A percentile compares a stretch with the other conserved stretches of the same genome.
These are phyloP conservation scores for Triplophysa bombifrons DNA, from an alignment of 2,797 vertebrate genomes.

Conservation along the genomic window DNA sequence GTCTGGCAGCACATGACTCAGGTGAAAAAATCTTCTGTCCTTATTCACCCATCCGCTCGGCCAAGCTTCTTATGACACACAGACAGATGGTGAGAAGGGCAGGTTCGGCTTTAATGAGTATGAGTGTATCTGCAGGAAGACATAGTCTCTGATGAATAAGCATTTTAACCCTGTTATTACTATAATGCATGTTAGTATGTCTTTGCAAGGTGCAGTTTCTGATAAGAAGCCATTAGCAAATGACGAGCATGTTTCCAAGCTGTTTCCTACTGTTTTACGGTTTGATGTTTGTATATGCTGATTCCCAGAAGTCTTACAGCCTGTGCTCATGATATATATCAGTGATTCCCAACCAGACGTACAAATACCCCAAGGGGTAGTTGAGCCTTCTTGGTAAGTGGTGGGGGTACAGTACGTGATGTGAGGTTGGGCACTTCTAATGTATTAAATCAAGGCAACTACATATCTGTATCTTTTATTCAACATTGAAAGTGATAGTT, in stretches of 20 bases:
- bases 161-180: constrained; percentile 40
- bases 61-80: constrained; percentile 64
- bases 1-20: constrained; percentile 63
- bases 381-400: not conserved
- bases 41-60: constrained; percentile 51
- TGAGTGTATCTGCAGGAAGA: constrained; percentile 55
- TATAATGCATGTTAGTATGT: constrained; percentile 53
- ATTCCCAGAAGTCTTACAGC: not conserved
- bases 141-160: constrained; percentile 64
- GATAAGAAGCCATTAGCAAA: constrained; percentile 60
- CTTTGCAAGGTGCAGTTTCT: constrained; percentile 59
- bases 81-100: constrained; percentile 59
- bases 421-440: not conserved
- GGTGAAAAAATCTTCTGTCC: constrained; percentile 56
- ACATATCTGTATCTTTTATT: no score
- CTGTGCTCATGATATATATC: constrained; percentile 7
- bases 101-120: constrained; percentile 18
- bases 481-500: no score
- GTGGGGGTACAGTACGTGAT: not conserved
- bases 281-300: constrained; percentile 2
- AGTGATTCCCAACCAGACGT: not conserved
- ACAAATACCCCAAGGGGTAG: not conserved
- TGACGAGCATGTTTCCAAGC: constrained; percentile 37
- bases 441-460: no score
- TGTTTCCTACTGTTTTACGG: constrained; percentile 23